Evolutionary conservation across 2,797 vertebrate genomes (phyloP), one percentile per base, ranked within the genome.

Genomic region (Sylvilagus floridanus): DNA sequence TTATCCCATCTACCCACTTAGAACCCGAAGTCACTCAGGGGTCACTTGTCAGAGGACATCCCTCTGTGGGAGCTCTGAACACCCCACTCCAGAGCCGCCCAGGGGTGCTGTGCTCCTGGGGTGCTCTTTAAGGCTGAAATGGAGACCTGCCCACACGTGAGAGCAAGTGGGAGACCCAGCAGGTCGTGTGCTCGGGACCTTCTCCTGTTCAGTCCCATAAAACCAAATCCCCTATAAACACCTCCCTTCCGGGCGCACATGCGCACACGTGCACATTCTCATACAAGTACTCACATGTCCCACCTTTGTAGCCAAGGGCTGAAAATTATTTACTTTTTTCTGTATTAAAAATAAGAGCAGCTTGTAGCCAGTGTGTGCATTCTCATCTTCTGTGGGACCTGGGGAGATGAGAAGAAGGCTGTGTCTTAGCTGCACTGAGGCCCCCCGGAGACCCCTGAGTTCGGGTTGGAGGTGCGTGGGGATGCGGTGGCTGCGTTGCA

Each of bases 211-310:
- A 66, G 85, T 50, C 65, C 63, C 11, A 1, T 84, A 57, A 81
- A 65, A 57, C 68, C 9, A 26, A 4, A 10, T 7, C 24, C 10
- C 17, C 12, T 1, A 7, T 17, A 50, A 17, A 54, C 8, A 8
- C 42, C 42, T 62, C 50, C 16, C 5, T 85, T 22, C 42, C 3
- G 4, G 3, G 2, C 14, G 2, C 9, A 0, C 21, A 1, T 0
- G 2, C 14, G 13, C 73, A 3, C 6, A 10, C 24, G 17, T 11
- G 50, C 42, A 11, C 57, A 19, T 13, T 5, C 6, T 7, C 47
- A 19, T 30, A n/a, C 85, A 52, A 13, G 22, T 8, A 11, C 10
- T 57, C 35, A 14, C 0, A 0, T 22, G 30, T 26, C 75, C 69
- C 14, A 30, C 75, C 21, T 30, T 35, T 4, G 12, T 47, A 91